A percentile compares a stretch with the other conserved stretches of the same genome.
Conservation (phyloP, 2,888 invertebrate species). For the Nomada ferruginata region DNA sequence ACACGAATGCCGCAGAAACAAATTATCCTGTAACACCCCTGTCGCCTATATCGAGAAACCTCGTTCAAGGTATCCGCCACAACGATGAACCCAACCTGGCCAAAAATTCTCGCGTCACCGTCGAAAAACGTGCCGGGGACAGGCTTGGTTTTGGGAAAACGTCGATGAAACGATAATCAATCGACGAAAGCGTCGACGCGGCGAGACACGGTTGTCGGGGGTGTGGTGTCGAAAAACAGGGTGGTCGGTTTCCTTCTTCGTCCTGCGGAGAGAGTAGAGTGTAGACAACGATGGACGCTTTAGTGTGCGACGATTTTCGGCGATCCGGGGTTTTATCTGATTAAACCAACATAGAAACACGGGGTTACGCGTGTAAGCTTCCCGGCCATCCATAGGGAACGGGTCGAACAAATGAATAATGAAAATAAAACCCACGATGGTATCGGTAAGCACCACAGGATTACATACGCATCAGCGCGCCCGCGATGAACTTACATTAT, state of each 20-base stretch:
- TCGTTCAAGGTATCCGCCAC: too few species aligned
- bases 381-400: constrained; percentile 74
- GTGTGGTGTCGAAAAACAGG: constrained; percentile 5
- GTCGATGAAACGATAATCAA: neutral
- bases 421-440: constrained; percentile 83
- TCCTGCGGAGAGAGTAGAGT: constrained; percentile 6
- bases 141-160: neutral
- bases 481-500: constrained; percentile 78
- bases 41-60: too few species aligned
- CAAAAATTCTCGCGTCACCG: neutral
- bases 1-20: too few species aligned
- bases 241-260: neutral
- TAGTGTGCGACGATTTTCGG: constrained; percentile 70
- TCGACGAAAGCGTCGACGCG: neutral
- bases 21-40: too few species aligned
- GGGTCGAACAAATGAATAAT: constrained; percentile 83
- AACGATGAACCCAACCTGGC: neutral
- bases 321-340: constrained; percentile 80
- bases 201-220: constrained; percentile 20
- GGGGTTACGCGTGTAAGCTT: constrained; percentile 82
- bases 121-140: neutral
- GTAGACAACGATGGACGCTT: constrained; percentile 6
- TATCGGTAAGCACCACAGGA: constrained; percentile 82
- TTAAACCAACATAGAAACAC: constrained; percentile 83
- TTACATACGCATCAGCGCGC: constrained; percentile 83